phyloP scores from a whole-genome alignment of 2,888 invertebrate genomes.

The Pandemis cinnamomeana region DNA sequence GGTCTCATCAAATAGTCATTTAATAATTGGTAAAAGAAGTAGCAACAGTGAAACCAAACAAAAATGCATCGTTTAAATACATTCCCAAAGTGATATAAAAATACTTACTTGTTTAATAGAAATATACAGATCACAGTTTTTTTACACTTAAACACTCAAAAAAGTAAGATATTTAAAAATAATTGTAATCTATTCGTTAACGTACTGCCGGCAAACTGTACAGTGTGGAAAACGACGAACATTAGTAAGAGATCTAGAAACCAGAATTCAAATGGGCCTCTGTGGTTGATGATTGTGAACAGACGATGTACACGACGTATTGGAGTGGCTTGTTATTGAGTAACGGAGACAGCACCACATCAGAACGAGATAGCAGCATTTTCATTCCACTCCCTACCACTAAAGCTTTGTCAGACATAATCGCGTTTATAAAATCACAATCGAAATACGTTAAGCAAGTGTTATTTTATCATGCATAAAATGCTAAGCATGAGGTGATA shows the following conservation, averaged over 20 bases:
- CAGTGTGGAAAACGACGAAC: background rate
- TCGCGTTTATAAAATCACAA: background rate
- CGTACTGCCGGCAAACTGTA: background rate
- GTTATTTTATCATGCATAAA: background rate
- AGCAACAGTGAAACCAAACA: background rate
- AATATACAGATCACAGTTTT: background rate
- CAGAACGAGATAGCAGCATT: no score
- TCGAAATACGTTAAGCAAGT: background rate
- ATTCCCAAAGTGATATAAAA: background rate
- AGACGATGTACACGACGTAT: no score
- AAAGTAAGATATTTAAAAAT: background rate
- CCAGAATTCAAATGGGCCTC: no score
- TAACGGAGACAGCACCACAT: no score
- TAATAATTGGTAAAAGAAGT: background rate
- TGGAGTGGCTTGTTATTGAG: no score
- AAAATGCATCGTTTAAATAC: background rate
- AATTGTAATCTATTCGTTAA: background rate
- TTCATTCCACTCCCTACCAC: no score
- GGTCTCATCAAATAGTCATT: background rate
- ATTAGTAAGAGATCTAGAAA: background rate
- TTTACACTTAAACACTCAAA: background rate
- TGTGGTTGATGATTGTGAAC: no score
- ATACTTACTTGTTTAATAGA: conserved; percentile 5
- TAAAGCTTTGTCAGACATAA: no score
- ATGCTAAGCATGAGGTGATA: background rate